Percentiles rank a stretch among this genome's conserved stretches.
These are phyloP conservation scores for Hemithea aestivaria DNA, from an alignment of 2,888 invertebrate species.

Conservation along the genomic window DNA sequence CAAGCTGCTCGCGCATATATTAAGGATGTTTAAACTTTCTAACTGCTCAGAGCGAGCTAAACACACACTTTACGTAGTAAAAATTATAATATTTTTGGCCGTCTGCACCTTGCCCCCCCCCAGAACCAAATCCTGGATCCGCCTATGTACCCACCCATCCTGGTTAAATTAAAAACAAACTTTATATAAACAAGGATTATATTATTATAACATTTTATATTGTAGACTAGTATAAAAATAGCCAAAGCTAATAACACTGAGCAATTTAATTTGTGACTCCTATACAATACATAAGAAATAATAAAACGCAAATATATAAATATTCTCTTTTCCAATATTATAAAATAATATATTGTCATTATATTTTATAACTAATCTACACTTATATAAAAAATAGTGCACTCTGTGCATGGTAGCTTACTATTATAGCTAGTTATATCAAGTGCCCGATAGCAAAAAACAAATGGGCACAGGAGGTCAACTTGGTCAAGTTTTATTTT, in stretches of 20 bases:
- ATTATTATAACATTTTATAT: slow-evolving; percentile 52
- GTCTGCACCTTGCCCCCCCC: no score
- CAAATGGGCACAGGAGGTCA: no score
- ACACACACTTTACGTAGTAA: no score
- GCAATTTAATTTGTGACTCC: slow-evolving; percentile 69
- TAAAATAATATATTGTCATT: slow-evolving; percentile 12
- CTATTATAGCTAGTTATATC: slow-evolving; percentile 25
- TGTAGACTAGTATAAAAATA: slow-evolving; percentile 77
- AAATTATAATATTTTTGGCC: no score
- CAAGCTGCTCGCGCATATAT: no score
- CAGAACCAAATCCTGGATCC: no score
- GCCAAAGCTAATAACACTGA: slow-evolving; percentile 71
- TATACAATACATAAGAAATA: slow-evolving; percentile 19
- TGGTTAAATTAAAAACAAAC: slow-evolving; percentile 34
- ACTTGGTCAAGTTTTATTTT: no score
- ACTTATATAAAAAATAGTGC: slow-evolving; percentile 36
- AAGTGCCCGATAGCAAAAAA: no score
- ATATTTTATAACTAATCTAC: slow-evolving; percentile 7
- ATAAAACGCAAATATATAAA: slow-evolving; percentile 33
- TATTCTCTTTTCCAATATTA: slow-evolving; percentile 20
- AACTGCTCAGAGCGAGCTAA: no score
- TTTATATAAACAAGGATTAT: slow-evolving; percentile 59
- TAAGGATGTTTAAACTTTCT: no score
- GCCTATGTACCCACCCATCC: no score
- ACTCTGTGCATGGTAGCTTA: slow-evolving; percentile 46